These are phyloP conservation scores for Cochlearius cochlearius DNA, from an alignment of 2,113 vertebrate species.

Conservation along the genomic window DNA sequence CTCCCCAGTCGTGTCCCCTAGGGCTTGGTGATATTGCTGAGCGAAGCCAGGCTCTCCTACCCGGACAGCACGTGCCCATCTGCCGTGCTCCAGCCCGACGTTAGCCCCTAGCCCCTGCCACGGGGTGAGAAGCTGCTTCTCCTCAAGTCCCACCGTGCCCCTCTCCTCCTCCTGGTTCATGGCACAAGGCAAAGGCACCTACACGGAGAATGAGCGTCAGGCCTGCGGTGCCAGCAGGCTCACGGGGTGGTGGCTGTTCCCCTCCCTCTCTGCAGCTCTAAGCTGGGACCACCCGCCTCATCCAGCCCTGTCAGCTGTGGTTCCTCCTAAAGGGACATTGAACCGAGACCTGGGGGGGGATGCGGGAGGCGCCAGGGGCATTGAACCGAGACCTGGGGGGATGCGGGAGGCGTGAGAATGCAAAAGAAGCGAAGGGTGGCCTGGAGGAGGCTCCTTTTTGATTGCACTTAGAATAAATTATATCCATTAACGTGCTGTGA, in stretches of 20 bases:
- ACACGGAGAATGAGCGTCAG: rapidly evolving
- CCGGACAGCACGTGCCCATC: rapidly evolving
- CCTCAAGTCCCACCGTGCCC: neutral
- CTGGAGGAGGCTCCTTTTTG: neutral
- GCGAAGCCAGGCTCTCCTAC: neutral
- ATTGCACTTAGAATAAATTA: neutral
- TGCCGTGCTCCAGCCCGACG: neutral
- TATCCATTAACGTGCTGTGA: neutral
- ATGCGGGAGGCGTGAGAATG: neutral
- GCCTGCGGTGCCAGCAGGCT: no score
- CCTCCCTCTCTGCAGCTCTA: neutral
- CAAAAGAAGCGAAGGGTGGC: neutral
- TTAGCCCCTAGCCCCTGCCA: no score
- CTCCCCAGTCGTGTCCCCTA: neutral
- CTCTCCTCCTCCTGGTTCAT: neutral
- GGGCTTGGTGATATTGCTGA: no score
- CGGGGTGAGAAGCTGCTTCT: neutral
- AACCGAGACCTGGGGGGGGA: no score
- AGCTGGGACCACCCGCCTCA: neutral
- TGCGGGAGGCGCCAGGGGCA: no score
- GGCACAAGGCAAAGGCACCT: neutral
- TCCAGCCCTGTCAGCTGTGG: neutral
- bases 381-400: neutral
- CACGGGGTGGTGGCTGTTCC: neutral
- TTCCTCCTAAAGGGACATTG: neutral